Evolutionary conservation across 2,888 invertebrate genomes (phyloP), one percentile per base, ranked within the genome.

Genomic region (Ametastegia equiseti): DNA sequence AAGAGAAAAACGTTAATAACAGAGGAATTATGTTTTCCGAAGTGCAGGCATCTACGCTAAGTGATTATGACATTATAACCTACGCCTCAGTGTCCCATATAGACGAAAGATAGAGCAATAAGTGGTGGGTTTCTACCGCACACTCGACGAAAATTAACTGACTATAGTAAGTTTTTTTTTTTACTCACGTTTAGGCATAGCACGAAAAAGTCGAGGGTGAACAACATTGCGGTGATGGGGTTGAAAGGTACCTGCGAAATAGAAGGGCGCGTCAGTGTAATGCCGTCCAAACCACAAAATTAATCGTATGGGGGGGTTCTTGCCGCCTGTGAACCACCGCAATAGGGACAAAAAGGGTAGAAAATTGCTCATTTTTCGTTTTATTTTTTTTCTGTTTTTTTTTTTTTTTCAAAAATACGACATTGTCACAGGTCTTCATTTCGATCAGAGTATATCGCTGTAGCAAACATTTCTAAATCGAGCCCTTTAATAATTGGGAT

Each of bases 141-240:
- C 60, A 23, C 9, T 30, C 13, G 13, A 23, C 30, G 60, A 30
- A 23, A 67, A 67, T 67, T 67, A 67, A 67, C 65, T 39, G 36
- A 19, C 65, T 67, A n/a, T n/a, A 19, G 65, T 67, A 19, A n/a
- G 65, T 77, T 80, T n/a, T n/a, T n/a, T n/a, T n/a, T n/a, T n/a
- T 82, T 57, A 95, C 96, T 96, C 92, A 97, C 97, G 91, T 97
- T 96, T 84, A 96, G 92, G 85, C 95, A 93, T 86, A 95, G 93
- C 79, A 96, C 93, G 92, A 97, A 97, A 90, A 97, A 96, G 90
- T 96, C 96, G 90, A 96, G 89, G 0, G 96, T 96, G 90, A 96
- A 95, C 84, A 97, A 92, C 88, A 96, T 95, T 67, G 96, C 95
- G 2, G 95, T 95, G 83, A 95, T 93, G 0, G 97, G 97, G 88